These are phyloP conservation scores for Stichopus horrens DNA, from an alignment of 53 echinoderm and acorn worm species.

Conservation along the genomic window DNA sequence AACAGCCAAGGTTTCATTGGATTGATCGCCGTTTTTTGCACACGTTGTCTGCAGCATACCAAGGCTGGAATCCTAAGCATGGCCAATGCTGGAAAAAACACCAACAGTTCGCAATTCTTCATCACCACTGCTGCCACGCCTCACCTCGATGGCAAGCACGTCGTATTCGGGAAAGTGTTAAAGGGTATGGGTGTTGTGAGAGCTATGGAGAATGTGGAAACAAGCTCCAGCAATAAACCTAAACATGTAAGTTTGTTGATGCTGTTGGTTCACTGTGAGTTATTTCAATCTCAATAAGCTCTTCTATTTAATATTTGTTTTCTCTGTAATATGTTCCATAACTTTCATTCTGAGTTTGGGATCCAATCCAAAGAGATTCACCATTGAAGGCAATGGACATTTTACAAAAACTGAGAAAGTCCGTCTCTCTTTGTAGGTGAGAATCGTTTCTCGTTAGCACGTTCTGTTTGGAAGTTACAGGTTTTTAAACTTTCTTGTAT, in stretches of 20 bases:
- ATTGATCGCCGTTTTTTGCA: too few relatives aligned
- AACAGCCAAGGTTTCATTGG: too few relatives aligned
- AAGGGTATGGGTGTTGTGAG: constrained; percentile 71
- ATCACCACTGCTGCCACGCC: constrained; percentile 60
- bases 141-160: constrained; percentile 74
- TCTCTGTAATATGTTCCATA: too few relatives aligned
- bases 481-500: too few relatives aligned
- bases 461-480: too few relatives aligned
- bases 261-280: background rate
- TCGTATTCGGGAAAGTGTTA: constrained; percentile 68
- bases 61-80: constrained; percentile 72
- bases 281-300: background rate
- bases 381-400: too few relatives aligned
- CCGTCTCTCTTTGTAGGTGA: too few relatives aligned
- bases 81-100: constrained; percentile 79
- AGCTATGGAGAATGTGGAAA: constrained; percentile 56
- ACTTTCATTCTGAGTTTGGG: too few relatives aligned
- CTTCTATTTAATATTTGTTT: too few relatives aligned
- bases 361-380: too few relatives aligned
- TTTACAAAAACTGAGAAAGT: too few relatives aligned
- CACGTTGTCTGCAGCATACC: constrained; percentile 45
- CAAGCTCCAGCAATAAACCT: constrained; percentile 50
- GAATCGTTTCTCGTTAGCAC: too few relatives aligned
- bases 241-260: constrained; percentile 34
- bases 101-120: constrained; percentile 86